A percentile compares a stretch with the other conserved stretches of the same genome.
phyloP scores from a whole-genome alignment of 2,888 invertebrate species.

The Sinentomon sp. region DNA sequence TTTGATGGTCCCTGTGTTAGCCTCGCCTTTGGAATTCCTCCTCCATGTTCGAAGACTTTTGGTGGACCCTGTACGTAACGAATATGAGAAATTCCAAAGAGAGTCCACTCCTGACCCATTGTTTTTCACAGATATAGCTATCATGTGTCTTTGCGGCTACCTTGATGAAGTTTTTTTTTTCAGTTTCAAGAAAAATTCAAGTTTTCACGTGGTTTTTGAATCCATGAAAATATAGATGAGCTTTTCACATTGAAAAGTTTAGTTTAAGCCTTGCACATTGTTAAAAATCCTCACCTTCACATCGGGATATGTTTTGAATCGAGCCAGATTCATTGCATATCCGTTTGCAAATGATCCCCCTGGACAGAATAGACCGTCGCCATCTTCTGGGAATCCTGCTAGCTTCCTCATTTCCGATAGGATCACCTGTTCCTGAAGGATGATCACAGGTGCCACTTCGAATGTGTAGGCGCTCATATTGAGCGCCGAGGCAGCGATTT shows the following conservation, averaged over 20 bases:
- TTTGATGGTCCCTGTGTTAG: too few species aligned
- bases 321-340: constrained; percentile 63
- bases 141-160: too few species aligned
- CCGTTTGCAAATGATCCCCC: constrained; percentile 76
- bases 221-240: not conserved
- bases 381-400: constrained; percentile 43
- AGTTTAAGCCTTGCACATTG: too few species aligned
- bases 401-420: constrained; percentile 47
- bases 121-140: too few species aligned
- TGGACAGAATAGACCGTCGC: constrained; percentile 67
- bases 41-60: too few species aligned
- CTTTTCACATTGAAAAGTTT: not conserved
- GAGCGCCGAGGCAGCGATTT: constrained; percentile 57
- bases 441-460: constrained; percentile 66
- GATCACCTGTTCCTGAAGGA: constrained; percentile 58
- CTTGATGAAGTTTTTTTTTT: too few species aligned
- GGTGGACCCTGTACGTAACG: too few species aligned
- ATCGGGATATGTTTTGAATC: constrained; percentile 39
- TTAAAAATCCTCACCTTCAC: constrained; percentile 38
- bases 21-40: too few species aligned
- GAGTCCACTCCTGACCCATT: too few species aligned
- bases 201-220: not conserved
- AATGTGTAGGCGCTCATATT: constrained; percentile 71
- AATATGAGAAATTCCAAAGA: too few species aligned
- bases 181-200: not conserved